phyloP scores from a whole-genome alignment of 2,113 vertebrate species.

The Stercorarius parasiticus region DNA sequence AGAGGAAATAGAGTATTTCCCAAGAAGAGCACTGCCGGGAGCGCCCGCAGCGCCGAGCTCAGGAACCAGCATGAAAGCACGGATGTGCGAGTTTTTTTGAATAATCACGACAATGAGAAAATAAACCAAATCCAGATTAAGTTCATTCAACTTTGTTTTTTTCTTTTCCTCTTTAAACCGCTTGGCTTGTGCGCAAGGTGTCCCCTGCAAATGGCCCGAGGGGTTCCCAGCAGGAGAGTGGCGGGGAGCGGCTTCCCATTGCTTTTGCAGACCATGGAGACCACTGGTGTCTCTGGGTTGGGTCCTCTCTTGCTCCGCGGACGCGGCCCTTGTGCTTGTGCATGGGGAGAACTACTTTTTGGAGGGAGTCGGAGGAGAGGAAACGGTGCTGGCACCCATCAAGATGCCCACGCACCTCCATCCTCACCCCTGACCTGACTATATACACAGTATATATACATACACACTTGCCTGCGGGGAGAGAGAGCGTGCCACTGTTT shows the following conservation, averaged over 20 bases:
- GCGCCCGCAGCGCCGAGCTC: not conserved
- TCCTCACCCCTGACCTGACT: slow-evolving; percentile 14
- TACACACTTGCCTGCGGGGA: not conserved
- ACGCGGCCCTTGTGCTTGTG: slow-evolving; percentile 75
- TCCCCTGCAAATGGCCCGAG: not conserved
- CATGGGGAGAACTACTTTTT: slow-evolving; percentile 47
- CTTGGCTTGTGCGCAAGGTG: slow-evolving; percentile 46
- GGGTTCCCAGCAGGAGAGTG: not conserved
- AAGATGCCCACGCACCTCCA: not conserved
- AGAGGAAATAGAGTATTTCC: slow-evolving; percentile 48
- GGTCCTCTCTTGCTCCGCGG: slow-evolving; percentile 61
- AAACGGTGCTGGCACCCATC: not conserved
- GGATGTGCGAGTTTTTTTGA: not conserved
- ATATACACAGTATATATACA: slow-evolving; percentile 68
- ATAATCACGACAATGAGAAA: not conserved
- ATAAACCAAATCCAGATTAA: not conserved
- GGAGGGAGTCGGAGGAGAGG: not conserved
- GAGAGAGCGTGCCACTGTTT: slow-evolving; percentile 43
- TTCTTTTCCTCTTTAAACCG: slow-evolving; percentile 7
- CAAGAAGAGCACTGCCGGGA: not conserved
- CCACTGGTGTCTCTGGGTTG: not conserved
- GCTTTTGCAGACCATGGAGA: slow-evolving; percentile 4
- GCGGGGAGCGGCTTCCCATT: not conserved
- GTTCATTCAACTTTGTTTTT: slow-evolving; percentile 35
- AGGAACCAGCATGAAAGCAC: not conserved